Evolutionary conservation across 1,140 invertebrate species (phyloP).

Genomic region (Tenebrio molitor): DNA sequence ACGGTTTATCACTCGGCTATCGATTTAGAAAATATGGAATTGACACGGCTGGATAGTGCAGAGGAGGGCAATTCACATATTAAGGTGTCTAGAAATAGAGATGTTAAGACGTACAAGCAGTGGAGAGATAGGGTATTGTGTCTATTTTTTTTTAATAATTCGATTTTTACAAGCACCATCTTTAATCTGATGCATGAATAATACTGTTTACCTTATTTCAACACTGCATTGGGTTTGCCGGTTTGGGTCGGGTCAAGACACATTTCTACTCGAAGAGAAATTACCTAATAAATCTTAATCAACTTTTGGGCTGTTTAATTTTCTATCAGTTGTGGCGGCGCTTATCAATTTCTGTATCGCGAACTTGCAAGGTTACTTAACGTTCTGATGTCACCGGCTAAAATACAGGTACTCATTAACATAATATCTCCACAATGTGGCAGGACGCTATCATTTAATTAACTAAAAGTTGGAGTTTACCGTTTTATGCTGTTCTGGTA

Average conservation of each 20-base stretch:
- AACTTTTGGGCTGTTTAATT: too few species aligned
- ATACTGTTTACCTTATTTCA: constrained; percentile 56
- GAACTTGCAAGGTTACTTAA: constrained; percentile 1
- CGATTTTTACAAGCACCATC: constrained; percentile 36
- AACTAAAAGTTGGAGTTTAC: too few species aligned
- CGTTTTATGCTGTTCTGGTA: too few species aligned
- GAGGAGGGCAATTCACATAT: constrained; percentile 46
- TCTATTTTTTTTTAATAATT: constrained; percentile 23
- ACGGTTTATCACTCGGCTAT: constrained; percentile 66
- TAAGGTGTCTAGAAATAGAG: constrained; percentile 63
- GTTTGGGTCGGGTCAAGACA: background rate
- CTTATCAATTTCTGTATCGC: background rate
- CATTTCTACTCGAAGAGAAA: too few species aligned
- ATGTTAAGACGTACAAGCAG: constrained; percentile 65
- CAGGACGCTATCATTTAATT: too few species aligned
- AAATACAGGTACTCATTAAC: constrained; percentile 5
- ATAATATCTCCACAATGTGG: background rate
- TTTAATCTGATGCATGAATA: constrained; percentile 40
- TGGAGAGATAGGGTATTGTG: constrained; percentile 67
- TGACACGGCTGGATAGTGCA: constrained; percentile 50
- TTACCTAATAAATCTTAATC: too few species aligned
- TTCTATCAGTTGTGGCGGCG: background rate
- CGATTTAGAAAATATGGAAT: constrained; percentile 62
- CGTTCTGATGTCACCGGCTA: constrained; percentile 23
- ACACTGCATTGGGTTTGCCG: constrained; percentile 47